Conservation (phyloP, 2,888 invertebrate genomes). For the Eupithecia abbreviata region DNA sequence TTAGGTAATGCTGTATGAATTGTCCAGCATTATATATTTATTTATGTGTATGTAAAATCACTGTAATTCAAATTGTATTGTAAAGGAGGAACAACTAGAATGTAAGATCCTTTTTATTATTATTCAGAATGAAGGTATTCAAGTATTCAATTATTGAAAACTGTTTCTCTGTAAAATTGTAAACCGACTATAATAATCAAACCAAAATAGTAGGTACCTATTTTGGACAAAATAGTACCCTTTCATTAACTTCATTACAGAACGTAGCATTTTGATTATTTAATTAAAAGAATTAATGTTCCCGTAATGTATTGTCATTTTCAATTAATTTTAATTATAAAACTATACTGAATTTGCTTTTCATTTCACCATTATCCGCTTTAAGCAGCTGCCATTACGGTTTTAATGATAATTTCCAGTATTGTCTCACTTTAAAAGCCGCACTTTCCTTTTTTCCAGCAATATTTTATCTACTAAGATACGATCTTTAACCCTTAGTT, state of each 20-base stretch:
- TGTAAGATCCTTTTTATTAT: conserved; percentile 54
- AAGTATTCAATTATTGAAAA: neutral
- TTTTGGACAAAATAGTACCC: neutral
- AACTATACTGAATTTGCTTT: conserved; percentile 58
- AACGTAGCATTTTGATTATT: neutral
- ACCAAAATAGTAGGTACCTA: neutral
- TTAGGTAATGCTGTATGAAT: too few relatives aligned
- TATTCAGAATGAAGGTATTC: neutral
- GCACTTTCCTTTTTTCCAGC: neutral
- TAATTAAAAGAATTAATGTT: conserved; percentile 48
- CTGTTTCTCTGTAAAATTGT: neutral
- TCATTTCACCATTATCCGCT: conserved; percentile 26
- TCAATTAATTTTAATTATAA: conserved; percentile 73
- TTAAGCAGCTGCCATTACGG: neutral
- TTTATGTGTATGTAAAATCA: conserved; percentile 7
- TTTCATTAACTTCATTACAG: neutral
- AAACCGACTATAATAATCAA: neutral
- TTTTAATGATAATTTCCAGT: neutral
- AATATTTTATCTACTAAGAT: neutral
- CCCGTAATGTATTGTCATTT: conserved; percentile 68
- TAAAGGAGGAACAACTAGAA: conserved; percentile 80
- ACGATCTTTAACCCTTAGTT: too few relatives aligned
- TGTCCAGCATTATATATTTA: too few relatives aligned
- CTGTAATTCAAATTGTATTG: conserved; percentile 37
- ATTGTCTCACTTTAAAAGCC: neutral